A percentile compares a stretch with the other conserved stretches of the same genome.
Evolutionary conservation across 2,113 vertebrate species (phyloP).

Genomic region (Takifugu flavidus): DNA sequence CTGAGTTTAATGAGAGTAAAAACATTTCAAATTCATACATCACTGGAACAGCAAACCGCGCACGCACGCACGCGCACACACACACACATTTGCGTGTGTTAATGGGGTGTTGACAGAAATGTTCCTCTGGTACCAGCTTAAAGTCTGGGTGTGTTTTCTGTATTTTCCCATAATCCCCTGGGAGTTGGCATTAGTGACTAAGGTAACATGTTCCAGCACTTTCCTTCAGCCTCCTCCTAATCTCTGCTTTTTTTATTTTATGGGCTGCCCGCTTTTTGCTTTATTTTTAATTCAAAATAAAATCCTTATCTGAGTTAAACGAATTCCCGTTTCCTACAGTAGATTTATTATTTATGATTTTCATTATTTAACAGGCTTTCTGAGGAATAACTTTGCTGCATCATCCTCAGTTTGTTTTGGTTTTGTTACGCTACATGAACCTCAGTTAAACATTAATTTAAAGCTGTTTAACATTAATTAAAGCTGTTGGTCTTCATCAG

Average conservation of each 20-base stretch:
- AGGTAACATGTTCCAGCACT: slow-evolving; percentile 19
- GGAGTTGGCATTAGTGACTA: slow-evolving; percentile 21
- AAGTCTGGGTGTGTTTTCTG: slow-evolving; percentile 34
- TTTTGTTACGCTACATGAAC: background rate
- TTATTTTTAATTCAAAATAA: background rate
- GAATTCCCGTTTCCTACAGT: no score
- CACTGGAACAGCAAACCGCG: background rate
- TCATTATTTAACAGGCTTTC: no score
- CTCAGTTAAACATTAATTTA: no score
- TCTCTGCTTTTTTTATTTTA: slow-evolving; percentile 8
- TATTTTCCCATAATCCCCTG: slow-evolving; percentile 28
- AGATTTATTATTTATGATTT: no score
- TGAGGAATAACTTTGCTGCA: background rate
- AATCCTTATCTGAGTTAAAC: background rate
- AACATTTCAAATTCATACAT: no score
- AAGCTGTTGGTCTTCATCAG: no score
- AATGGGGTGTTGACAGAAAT: slow-evolving; percentile 48
- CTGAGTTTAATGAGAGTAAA: no score
- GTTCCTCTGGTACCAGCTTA: slow-evolving; percentile 46
- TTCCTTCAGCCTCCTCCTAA: background rate
- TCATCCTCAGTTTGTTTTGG: background rate
- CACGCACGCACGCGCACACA: slow-evolving; percentile 5
- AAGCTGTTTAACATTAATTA: no score
- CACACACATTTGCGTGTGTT: slow-evolving; percentile 20
- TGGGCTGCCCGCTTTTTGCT: background rate